Evolutionary conservation across 2,797 vertebrate species (phyloP).

Genomic region (Harpagifer antarcticus): DNA sequence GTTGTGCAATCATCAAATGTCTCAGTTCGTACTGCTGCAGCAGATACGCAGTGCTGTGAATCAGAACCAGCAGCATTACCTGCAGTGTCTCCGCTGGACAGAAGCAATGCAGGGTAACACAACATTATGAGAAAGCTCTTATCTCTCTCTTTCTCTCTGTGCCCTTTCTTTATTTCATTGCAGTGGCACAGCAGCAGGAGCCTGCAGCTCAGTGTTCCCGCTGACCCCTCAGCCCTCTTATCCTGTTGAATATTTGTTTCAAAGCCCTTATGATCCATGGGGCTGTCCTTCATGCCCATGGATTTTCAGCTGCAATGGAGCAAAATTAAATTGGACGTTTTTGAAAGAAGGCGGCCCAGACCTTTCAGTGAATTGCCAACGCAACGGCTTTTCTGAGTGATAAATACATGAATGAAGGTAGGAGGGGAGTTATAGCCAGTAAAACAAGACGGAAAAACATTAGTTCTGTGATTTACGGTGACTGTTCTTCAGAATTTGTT

Average conservation of each 20-base stretch:
- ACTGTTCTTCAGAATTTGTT: neutral
- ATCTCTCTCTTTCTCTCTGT: slow-evolving; percentile 1
- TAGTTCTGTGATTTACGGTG: slow-evolving; percentile 7
- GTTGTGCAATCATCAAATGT: slow-evolving; percentile 19
- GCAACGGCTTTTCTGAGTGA: neutral
- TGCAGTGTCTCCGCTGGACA: slow-evolving; percentile 22
- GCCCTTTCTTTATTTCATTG: neutral
- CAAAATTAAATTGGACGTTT: slow-evolving; percentile 16
- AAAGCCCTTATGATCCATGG: slow-evolving; percentile 43
- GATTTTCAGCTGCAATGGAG: slow-evolving; percentile 46
- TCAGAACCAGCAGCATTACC: slow-evolving; percentile 9
- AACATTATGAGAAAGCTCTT: neutral
- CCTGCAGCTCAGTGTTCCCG: slow-evolving; percentile 16
- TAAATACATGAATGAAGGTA: slow-evolving; percentile 1
- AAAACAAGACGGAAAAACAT: slow-evolving; percentile 11
- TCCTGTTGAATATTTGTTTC: slow-evolving; percentile 48
- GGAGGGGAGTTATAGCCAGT: neutral
- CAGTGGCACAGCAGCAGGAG: slow-evolving; percentile 14
- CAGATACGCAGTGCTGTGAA: slow-evolving; percentile 26
- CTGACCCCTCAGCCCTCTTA: slow-evolving; percentile 34
- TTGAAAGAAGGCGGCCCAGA: slow-evolving; percentile 4
- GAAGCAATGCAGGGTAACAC: slow-evolving; percentile 17
- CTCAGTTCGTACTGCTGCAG: slow-evolving; percentile 21
- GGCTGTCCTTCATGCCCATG: slow-evolving; percentile 41
- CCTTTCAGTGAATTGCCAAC: slow-evolving; percentile 6